These are phyloP conservation scores for Nasonovia ribisnigri DNA, from an alignment of 2,888 invertebrate genomes.

Conservation along the genomic window DNA sequence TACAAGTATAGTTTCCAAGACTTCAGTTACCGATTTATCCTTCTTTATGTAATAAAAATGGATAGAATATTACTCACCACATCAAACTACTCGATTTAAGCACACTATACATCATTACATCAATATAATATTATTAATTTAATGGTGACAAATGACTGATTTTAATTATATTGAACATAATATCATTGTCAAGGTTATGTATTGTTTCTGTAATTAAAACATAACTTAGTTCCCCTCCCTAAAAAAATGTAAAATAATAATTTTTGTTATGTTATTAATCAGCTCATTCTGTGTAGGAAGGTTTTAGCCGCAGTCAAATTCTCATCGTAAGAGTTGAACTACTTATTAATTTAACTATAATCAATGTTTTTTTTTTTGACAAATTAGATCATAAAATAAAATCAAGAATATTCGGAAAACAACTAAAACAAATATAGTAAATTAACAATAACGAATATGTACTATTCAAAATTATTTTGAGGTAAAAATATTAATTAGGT, in stretches of 20 bases:
- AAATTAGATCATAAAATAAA: not conserved
- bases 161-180: not conserved
- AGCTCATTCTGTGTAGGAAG: too few relatives aligned
- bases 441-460: not conserved
- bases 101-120: too few relatives aligned
- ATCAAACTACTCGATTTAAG: not conserved
- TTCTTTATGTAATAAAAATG: too few relatives aligned
- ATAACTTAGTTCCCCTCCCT: too few relatives aligned
- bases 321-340: too few relatives aligned
- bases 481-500: not conserved
- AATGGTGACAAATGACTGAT: not conserved
- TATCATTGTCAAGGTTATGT: not conserved
- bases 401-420: not conserved
- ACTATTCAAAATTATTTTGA: not conserved
- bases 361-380: too few relatives aligned
- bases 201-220: too few relatives aligned
- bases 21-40: not conserved
- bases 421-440: not conserved
- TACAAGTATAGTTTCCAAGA: not conserved
- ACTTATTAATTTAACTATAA: too few relatives aligned
- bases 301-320: too few relatives aligned
- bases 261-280: too few relatives aligned
- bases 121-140: too few relatives aligned
- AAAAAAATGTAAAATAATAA: too few relatives aligned
- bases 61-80: not conserved